Base-by-base conservation (phyloP, 1,140 invertebrate genomes). In the Drosophila nasuta region DNA sequence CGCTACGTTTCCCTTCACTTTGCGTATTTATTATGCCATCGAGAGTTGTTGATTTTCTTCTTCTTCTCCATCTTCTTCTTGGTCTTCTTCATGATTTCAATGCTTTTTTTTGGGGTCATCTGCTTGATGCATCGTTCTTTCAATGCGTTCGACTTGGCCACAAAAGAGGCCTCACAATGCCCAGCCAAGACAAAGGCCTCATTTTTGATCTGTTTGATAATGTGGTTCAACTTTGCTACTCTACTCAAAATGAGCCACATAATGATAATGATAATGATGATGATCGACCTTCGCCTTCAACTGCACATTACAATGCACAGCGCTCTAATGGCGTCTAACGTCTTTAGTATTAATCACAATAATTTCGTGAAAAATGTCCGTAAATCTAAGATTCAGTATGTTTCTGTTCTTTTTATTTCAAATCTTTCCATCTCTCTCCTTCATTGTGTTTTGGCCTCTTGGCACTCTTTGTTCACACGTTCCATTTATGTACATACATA, bases 231-330 rank as follows among this genome's bases (percentile, higher is more conserved):
- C 71, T 66, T 78, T 68, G 79, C 10, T 33, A 13, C 28, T 59
- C 41, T 28, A 25, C 20, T 59, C 10, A 45, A 63, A 54, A 70
- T 70, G 48, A 46, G 57, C 15, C 48, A 60, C 59, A 72, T 67
- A 66, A 66, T 75, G 78, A 52, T 45, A 54, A 75, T 65, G 48
- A 48, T 74, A 58, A 76, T 71, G 81, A 52, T 75, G 52, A 62
- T 70, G 82, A 67, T 86, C 57, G 82, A 57, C 82, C 82, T 86
- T 86, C 83, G 80, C 83, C 82, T 87, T 87, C 82, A 88, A 70
- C 72, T 77, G 80, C 80, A 87, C 80, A 82, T 82, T 71, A 86
- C 82, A 87, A 86, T 75, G 82, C 82, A 77, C 69, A 79, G 11
- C 33, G 62, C 45, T 69, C 63, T 58, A 70, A 56, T 52, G 63